These are phyloP conservation scores for Ginglymostoma cirratum DNA, from an alignment of 2,113 vertebrate genomes.

Conservation along the genomic window DNA sequence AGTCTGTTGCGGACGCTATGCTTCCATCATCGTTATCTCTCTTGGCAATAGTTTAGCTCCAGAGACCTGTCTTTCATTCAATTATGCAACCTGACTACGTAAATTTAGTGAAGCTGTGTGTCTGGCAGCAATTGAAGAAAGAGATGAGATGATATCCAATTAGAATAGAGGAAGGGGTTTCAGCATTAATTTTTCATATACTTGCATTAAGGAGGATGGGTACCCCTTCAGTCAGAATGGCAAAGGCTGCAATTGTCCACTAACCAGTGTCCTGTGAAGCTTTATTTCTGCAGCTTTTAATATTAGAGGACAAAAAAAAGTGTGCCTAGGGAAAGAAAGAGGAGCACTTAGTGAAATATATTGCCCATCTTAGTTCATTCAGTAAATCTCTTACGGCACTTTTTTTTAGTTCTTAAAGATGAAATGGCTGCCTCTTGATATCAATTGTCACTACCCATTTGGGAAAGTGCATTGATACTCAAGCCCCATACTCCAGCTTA, in stretches of 20 bases:
- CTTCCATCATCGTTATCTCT: not conserved
- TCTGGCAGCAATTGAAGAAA: not conserved
- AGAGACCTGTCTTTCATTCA: not conserved
- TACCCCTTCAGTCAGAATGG: not conserved
- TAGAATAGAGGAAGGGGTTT: not conserved
- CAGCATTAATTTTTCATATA: not conserved
- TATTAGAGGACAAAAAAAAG: not conserved
- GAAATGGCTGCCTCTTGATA: not conserved
- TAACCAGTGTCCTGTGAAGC: not conserved
- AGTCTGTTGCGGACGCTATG: not conserved
- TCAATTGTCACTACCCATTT: not conserved
- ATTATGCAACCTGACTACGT: not conserved
- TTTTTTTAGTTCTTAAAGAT: not conserved
- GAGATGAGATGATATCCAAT: not conserved
- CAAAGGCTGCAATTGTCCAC: not conserved
- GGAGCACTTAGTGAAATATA: not conserved
- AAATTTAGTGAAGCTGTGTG: not conserved
- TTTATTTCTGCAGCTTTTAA: not conserved
- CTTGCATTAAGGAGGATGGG: not conserved
- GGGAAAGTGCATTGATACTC: too few species aligned
- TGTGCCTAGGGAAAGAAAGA: not conserved
- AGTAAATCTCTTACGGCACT: not conserved
- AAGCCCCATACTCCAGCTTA: too few species aligned
- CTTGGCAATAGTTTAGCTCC: not conserved
- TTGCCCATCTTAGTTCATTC: not conserved